Conservation (phyloP, 2,797 vertebrate genomes). For the Taenioides sp. region DNA sequence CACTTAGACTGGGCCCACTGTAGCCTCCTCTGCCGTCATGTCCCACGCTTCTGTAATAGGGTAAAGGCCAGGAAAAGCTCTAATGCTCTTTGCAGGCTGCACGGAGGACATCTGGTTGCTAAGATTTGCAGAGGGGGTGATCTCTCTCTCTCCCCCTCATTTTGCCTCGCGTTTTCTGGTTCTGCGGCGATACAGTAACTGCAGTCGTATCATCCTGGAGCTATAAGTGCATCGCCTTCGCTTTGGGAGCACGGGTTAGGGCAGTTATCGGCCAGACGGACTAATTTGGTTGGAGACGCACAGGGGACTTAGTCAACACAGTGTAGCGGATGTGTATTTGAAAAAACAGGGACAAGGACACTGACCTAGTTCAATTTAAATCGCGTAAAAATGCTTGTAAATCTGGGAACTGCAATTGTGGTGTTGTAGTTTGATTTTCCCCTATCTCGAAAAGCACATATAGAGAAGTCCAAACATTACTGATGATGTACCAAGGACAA, state of each 20-base stretch:
- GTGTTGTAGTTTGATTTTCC: too few species aligned
- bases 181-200: slow-evolving; percentile 45
- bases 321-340: slow-evolving; percentile 57
- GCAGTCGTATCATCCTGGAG: slow-evolving; percentile 53
- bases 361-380: not conserved
- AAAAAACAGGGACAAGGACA: slow-evolving; percentile 43
- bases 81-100: slow-evolving; percentile 57
- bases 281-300: slow-evolving; percentile 65
- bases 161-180: slow-evolving; percentile 18
- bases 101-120: slow-evolving; percentile 55
- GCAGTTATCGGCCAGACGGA: slow-evolving; percentile 55
- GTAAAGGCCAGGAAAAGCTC: slow-evolving; percentile 42
- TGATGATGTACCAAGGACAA: too few species aligned
- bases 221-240: slow-evolving; percentile 55
- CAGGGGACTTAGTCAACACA: slow-evolving; percentile 70
- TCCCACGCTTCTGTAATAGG: slow-evolving; percentile 70
- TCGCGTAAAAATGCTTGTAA: too few species aligned
- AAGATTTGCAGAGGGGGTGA: slow-evolving; percentile 33
- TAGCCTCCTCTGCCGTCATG: slow-evolving; percentile 47
- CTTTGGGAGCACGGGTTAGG: slow-evolving; percentile 41
- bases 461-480: too few species aligned
- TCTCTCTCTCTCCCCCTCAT: slow-evolving; percentile 11
- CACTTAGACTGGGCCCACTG: not conserved
- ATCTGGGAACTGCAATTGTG: too few species aligned
- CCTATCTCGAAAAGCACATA: too few species aligned